Evolutionary conservation across 2,113 vertebrate species (phyloP), one percentile per base, ranked within the genome.

Genomic region (Cyprinus carpio): DNA sequence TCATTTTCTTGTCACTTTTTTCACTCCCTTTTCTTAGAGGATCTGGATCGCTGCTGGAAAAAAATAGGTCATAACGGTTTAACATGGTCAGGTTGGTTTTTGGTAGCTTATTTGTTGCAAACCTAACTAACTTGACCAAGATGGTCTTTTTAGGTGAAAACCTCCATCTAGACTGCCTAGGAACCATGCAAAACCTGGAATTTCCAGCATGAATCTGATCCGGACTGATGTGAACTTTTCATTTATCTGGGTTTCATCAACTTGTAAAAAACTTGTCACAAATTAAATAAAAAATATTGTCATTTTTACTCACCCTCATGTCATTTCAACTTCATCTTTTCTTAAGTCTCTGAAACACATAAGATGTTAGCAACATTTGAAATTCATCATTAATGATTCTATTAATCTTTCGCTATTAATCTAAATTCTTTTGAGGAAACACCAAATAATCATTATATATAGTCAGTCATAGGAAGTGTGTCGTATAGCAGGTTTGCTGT

Each of bases 1-100:
- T 46, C 25, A 11, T 75, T 83, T 86, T 20, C 71, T 62, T 56
- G n/a, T 81, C 2, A 4, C 46, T 54, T 56, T 56, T 40, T 62
- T 25, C 13, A n/a, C 60, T 79, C 64, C 5, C 29, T 85, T 12
- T 81, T 34, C n/a, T 27, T 34, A 34, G 34, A 34, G 34, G 40
- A 6, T 1, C 40, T 40, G 75, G 25, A 54, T 76, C 25, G 7
- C n/a, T 75, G 46, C 25, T 75, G 27, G 1, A 6, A 8, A 7
- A 40, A 34, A 34, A 34, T 5, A 34, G 34, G 34, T 40, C 8
- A 40, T 40, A 40, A 40, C 8, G 2, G 40, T 40, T 7, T 8
- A 40, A 9, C 7, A 8, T 40, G 40, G 40, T 40, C 7, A 9
- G 40, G 40, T 8, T 40, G 40, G 8, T 40, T n/a, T 23, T 72